phyloP scores from a whole-genome alignment of 2,797 vertebrate genomes.

The Bovichtus diacanthus region DNA sequence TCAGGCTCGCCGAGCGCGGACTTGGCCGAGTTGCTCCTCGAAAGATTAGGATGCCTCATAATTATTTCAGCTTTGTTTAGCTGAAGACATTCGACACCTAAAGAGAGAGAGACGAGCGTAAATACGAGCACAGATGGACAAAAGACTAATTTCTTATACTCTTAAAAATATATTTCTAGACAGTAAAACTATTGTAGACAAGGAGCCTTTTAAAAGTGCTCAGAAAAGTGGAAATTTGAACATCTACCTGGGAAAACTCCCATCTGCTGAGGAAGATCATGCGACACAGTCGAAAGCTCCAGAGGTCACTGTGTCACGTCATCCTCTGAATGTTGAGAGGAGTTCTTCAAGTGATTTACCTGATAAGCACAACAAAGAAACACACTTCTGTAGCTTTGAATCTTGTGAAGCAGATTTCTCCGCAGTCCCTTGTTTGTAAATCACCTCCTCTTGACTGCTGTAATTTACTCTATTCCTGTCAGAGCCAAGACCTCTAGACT shows the following conservation, averaged over 20 bases:
- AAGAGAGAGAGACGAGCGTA: neutral
- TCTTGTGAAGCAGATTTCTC: slow-evolving; percentile 35
- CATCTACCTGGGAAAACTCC: neutral
- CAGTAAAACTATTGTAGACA: neutral
- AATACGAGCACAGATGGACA: neutral
- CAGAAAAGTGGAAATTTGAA: slow-evolving; percentile 2
- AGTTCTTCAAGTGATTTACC: slow-evolving; percentile 15
- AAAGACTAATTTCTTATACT: neutral
- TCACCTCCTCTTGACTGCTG: slow-evolving; percentile 18
- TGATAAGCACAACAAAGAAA: slow-evolving; percentile 32
- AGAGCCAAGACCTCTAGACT: neutral
- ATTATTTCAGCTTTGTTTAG: neutral
- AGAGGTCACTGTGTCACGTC: slow-evolving; percentile 12
- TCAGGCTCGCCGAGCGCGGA: neutral
- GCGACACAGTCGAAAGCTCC: neutral
- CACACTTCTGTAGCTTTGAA: neutral
- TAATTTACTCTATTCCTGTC: slow-evolving; percentile 26
- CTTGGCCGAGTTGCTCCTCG: neutral
- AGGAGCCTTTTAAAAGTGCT: neutral
- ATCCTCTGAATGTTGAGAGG: slow-evolving; percentile 15
- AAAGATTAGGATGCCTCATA: neutral
- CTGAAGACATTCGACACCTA: neutral
- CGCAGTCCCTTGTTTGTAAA: slow-evolving; percentile 9
- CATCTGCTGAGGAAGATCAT: neutral
- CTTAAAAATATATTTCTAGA: neutral